Percentiles rank a stretch among this genome's conserved stretches.
Evolutionary conservation across 2,113 vertebrate species (phyloP).

Genomic region (Sceloporus tristichus): DNA sequence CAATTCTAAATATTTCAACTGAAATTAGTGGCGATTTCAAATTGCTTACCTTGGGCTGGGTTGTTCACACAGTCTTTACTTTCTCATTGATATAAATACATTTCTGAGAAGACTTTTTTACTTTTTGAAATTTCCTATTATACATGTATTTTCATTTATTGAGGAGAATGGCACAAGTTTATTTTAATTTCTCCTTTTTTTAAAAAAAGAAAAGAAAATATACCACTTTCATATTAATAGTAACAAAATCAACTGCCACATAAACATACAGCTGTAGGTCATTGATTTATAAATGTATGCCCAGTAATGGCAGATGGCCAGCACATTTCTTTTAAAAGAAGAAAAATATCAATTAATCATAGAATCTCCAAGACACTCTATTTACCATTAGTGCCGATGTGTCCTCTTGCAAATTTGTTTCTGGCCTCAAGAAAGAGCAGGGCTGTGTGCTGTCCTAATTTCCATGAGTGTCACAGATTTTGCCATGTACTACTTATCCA

Average conservation of each 20-base stretch:
- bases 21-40: not conserved
- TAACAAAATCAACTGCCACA: slow-evolving; percentile 21
- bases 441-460: slow-evolving; percentile 71
- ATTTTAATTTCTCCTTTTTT: not conserved
- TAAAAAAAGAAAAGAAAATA: not conserved
- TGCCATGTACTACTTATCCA: slow-evolving; percentile 74
- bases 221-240: slow-evolving; percentile 5
- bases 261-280: slow-evolving; percentile 42
- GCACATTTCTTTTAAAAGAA: slow-evolving; percentile 14
- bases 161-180: not conserved
- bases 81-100: not conserved
- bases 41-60: slow-evolving; percentile 20
- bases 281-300: slow-evolving; percentile 39
- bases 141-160: slow-evolving; percentile 23
- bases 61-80: not conserved
- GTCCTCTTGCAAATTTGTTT: slow-evolving; percentile 62
- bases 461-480: slow-evolving; percentile 71
- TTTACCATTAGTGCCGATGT: slow-evolving; percentile 73
- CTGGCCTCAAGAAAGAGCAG: slow-evolving; percentile 55
- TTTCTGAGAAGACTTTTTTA: slow-evolving; percentile 2
- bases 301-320: accelerated
- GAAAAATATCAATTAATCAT: slow-evolving; percentile 26
- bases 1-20: not conserved
- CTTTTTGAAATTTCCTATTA: slow-evolving; percentile 38
- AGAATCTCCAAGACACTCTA: slow-evolving; percentile 50